Evolutionary conservation across 2,113 vertebrate species (phyloP), one percentile per base, ranked within the genome.

Genomic region (Daboia siamensis): DNA sequence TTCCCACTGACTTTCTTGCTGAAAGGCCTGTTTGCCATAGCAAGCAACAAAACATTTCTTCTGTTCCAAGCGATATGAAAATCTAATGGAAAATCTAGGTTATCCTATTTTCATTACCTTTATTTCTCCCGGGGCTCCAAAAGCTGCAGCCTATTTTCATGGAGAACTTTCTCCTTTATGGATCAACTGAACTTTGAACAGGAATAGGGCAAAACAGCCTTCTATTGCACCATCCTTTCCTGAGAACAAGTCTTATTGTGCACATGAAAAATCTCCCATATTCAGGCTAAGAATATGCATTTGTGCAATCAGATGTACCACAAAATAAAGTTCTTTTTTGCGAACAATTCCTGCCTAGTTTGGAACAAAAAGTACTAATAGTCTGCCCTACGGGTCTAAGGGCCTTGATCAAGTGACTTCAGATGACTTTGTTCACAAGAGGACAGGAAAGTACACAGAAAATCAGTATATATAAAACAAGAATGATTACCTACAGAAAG

Each of bases 41-140:
- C 21, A 59, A 86, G 1, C 8, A 87, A 90, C 92, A 92, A 2
- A 94, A 90, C 84, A 20, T 33, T 93, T 11, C 39, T 29, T 52
- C 33, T 44, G 39, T 26, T 59, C 7, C 74, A 80, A 39, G 69
- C 3, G 7, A 21, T 44, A 80, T 9, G 74, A 80, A 80, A 80
- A 44, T 80, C 74, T 80, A 44, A 80, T 44, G 74, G 33, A 44
- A 80, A 80, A 80, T 44, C 33, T 80, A 44, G 74, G 33, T 80
- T 80, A 80, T 44, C 74, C 10, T 44, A 80, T 44, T 44, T 44
- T 3, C 3, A 3, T 26, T 91, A 12, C 20, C 87, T 59, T 13
- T 86, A 92, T 90, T 11, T 87, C 39, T 13, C 46, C 86, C 26
- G 57, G 21, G n/a, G 29, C 57, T 20, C 11, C 57, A 87, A 39